phyloP scores from a whole-genome alignment of 1,140 invertebrate genomes.

The Tachypleus tridentatus region DNA sequence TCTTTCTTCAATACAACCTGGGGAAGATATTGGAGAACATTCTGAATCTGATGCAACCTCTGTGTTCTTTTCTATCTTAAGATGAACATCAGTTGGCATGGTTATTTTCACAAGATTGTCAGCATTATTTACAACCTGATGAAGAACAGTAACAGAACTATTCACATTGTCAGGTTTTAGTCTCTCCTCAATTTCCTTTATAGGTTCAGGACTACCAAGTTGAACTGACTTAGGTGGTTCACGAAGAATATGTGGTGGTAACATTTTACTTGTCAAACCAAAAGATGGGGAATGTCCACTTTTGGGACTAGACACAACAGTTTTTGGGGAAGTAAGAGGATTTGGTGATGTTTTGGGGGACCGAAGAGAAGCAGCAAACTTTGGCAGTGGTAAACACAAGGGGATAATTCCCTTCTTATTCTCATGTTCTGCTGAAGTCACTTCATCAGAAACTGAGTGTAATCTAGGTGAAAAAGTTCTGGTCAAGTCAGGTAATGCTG shows the following conservation, averaged over 20 bases:
- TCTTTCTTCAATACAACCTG: slow-evolving; percentile 59
- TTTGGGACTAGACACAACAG: slow-evolving; percentile 17
- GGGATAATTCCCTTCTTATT: slow-evolving; percentile 33
- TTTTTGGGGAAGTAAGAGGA: slow-evolving; percentile 23
- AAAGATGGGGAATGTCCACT: slow-evolving; percentile 12
- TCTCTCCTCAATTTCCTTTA: neutral
- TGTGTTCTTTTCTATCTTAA: neutral
- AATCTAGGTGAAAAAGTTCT: no score
- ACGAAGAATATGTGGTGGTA: neutral
- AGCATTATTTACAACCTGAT: neutral
- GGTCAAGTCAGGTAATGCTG: no score
- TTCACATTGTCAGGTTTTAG: neutral
- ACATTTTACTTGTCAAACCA: neutral
- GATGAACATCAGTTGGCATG: no score
- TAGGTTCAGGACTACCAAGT: neutral
- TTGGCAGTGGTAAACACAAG: slow-evolving; percentile 64
- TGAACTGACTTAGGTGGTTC: neutral
- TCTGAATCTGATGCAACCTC: slow-evolving; percentile 32
- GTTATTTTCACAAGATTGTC: neutral
- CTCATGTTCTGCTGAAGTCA: neutral
- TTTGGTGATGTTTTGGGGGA: slow-evolving; percentile 24
- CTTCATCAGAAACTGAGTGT: neutral
- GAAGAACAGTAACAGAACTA: neutral
- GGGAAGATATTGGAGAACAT: slow-evolving; percentile 30
- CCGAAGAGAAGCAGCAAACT: slow-evolving; percentile 54